A percentile compares a stretch with the other conserved stretches of the same genome.
These are phyloP conservation scores for Smithornis capensis DNA, from an alignment of 2,113 vertebrate genomes.

Conservation along the genomic window DNA sequence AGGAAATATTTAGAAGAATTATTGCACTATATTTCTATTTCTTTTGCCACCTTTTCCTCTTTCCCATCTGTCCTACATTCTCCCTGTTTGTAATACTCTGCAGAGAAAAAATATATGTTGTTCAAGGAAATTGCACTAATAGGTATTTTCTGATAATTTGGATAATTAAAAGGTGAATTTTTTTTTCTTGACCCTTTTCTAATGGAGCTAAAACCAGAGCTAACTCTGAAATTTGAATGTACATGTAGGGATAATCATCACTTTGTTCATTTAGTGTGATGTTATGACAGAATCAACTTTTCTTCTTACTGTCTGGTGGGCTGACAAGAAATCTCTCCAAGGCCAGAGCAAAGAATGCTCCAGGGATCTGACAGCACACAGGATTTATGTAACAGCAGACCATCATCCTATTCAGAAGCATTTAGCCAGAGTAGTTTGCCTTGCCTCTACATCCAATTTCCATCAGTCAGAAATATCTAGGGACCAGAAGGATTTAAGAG, in stretches of 20 bases:
- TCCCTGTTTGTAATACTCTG: background rate
- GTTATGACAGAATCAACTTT: conserved; percentile 55
- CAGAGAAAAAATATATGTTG: background rate
- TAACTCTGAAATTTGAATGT: background rate
- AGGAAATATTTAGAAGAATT: conserved; percentile 25
- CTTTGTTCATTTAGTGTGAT: conserved; percentile 33
- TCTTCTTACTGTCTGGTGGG: conserved; percentile 30
- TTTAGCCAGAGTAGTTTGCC: conserved; percentile 58
- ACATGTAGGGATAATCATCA: background rate
- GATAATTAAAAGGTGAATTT: background rate
- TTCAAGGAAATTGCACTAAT: background rate
- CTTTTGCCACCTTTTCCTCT: conserved; percentile 43
- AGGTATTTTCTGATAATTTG: background rate
- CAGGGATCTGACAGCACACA: conserved; percentile 47
- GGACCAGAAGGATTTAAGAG: conserved; percentile 37
- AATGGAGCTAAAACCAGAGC: background rate
- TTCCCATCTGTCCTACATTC: background rate
- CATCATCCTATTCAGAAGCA: conserved; percentile 60
- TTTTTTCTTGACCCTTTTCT: background rate
- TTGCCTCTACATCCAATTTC: conserved; percentile 59
- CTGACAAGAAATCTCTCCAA: conserved; percentile 60
- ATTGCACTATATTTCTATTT: conserved; percentile 14
- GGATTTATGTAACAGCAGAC: conserved; percentile 60
- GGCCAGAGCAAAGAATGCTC: conserved; percentile 67
- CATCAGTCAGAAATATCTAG: conserved; percentile 48